Conservation (phyloP, 2,113 vertebrate species). For the Merops nubicus region DNA sequence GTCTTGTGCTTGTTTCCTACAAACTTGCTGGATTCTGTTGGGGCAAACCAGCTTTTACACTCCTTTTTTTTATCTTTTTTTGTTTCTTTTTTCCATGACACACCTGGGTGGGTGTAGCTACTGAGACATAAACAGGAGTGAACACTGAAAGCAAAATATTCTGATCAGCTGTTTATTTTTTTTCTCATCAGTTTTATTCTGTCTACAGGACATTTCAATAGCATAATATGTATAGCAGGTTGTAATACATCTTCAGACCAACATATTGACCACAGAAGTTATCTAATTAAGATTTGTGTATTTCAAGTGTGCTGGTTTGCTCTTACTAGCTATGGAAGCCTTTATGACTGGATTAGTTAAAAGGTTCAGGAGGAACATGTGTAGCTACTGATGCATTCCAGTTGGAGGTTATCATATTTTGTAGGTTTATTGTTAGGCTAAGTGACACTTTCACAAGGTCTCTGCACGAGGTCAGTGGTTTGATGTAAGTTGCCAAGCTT, state of each 20-base stretch:
- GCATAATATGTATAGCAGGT: not conserved
- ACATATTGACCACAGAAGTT: not conserved
- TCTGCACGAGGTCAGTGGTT: not conserved
- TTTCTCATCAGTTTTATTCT: not conserved
- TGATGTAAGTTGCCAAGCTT: not conserved
- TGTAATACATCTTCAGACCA: not conserved
- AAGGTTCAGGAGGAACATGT: not conserved
- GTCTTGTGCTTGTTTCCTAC: not conserved
- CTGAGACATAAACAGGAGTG: slow-evolving; percentile 37
- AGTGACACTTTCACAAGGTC: not conserved
- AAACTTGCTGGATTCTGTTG: not conserved
- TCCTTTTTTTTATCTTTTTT: not conserved
- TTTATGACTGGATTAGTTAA: not conserved
- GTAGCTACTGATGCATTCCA: not conserved
- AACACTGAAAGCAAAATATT: not conserved
- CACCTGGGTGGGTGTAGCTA: not conserved
- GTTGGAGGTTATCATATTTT: not conserved
- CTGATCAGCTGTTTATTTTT: not conserved
- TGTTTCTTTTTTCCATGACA: not conserved
- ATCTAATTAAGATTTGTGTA: not conserved
- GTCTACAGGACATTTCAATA: not conserved
- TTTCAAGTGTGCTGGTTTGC: not conserved
- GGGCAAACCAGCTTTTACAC: not conserved
- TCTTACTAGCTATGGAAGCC: not conserved
- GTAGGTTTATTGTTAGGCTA: not conserved